These are phyloP conservation scores for Hapalemur alaotrensis DNA, from an alignment of 2,797 vertebrate species.

Conservation along the genomic window DNA sequence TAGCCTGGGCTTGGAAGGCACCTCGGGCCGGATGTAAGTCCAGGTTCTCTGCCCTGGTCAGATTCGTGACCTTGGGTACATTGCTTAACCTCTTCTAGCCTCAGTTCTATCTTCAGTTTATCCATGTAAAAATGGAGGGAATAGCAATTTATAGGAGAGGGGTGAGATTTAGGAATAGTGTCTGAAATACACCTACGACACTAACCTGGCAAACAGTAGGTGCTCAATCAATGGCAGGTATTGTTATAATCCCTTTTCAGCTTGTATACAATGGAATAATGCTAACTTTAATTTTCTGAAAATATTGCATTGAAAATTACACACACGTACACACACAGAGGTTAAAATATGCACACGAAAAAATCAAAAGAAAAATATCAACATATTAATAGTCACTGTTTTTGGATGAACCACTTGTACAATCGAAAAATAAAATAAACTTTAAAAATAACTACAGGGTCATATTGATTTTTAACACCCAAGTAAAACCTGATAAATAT, in stretches of 20 bases:
- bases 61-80: background rate
- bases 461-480: background rate
- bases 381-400: background rate
- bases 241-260: background rate
- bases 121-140: background rate
- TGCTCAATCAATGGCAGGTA: background rate
- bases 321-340: background rate
- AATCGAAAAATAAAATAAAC: slow-evolving; percentile 18
- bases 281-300: slow-evolving; percentile 1
- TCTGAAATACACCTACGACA: background rate
- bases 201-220: background rate
- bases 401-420: background rate
- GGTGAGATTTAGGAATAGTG: background rate
- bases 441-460: background rate
- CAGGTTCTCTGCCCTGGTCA: background rate
- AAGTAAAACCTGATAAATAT: background rate
- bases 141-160: background rate
- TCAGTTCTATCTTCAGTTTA: slow-evolving; percentile 9
- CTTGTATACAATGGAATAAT: background rate
- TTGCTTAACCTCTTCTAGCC: background rate
- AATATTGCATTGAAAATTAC: background rate
- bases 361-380: background rate
- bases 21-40: background rate
- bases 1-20: background rate
- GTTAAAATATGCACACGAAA: background rate